These are phyloP conservation scores for Labrus mixtus DNA, from an alignment of 2,113 vertebrate species.

Conservation along the genomic window DNA sequence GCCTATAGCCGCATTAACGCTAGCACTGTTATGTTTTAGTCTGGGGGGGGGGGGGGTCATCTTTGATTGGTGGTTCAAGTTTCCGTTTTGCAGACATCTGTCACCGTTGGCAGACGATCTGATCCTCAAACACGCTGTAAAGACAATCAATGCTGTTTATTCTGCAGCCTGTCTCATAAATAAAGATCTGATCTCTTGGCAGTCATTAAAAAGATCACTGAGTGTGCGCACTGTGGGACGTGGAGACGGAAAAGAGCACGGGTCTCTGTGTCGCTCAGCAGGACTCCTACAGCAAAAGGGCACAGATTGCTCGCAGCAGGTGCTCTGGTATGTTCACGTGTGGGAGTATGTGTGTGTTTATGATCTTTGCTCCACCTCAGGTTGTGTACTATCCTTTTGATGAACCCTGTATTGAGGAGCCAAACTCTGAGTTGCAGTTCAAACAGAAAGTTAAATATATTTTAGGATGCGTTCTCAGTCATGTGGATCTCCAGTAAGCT, in stretches of 20 bases:
- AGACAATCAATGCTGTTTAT: constrained; percentile 27
- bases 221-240: constrained; percentile 29
- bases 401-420: constrained; percentile 33
- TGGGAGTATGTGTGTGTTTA: not conserved
- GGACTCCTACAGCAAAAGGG: constrained; percentile 55
- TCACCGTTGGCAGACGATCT: constrained; percentile 9
- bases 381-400: constrained; percentile 30
- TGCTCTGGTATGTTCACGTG: constrained; percentile 13
- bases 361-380: constrained; percentile 40
- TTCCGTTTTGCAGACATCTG: constrained; percentile 25
- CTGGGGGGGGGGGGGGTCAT: constrained; percentile 20
- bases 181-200: constrained; percentile 66
- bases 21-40: not conserved
- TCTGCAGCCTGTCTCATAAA: constrained; percentile 57
- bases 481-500: not conserved
- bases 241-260: constrained; percentile 50
- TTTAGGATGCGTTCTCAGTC: constrained; percentile 26
- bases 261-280: constrained; percentile 57
- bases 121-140: constrained; percentile 38
- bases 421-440: constrained; percentile 36
- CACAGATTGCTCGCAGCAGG: constrained; percentile 55
- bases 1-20: not conserved
- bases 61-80: constrained; percentile 31
- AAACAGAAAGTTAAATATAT: constrained; percentile 37
- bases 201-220: constrained; percentile 53